phyloP scores from a whole-genome alignment of 2,888 invertebrate genomes.

The Cloeon dipterum region DNA sequence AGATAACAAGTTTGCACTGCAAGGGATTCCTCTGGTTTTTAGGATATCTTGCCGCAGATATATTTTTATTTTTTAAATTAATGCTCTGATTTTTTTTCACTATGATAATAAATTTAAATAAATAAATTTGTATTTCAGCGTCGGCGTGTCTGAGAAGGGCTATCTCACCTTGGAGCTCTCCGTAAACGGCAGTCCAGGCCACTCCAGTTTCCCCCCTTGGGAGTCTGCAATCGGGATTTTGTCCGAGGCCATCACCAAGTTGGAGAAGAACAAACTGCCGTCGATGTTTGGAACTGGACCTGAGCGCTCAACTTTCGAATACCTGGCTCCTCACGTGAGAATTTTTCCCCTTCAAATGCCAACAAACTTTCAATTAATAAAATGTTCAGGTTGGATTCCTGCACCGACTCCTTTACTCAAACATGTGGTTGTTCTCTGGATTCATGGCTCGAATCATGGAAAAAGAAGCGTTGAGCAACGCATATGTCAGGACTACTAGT shows the following conservation, averaged over 20 bases:
- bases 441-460: constrained; percentile 15
- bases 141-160: constrained; percentile 23
- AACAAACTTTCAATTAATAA: constrained; percentile 2
- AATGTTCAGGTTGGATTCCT: constrained; percentile 12
- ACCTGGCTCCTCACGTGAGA: constrained; percentile 10
- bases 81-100: too few relatives aligned
- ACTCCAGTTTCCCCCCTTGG: constrained; percentile 22
- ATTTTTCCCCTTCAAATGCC: neutral
- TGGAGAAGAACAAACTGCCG: constrained; percentile 20
- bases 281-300: constrained; percentile 14
- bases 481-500: constrained; percentile 23
- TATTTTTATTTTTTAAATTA: too few relatives aligned
- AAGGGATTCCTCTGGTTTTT: too few relatives aligned
- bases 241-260: constrained; percentile 18
- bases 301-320: constrained; percentile 9
- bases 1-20: too few relatives aligned
- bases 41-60: too few relatives aligned
- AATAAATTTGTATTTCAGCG: constrained; percentile 11
- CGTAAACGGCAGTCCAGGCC: constrained; percentile 18
- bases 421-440: constrained; percentile 23
- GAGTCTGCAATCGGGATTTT: constrained; percentile 21
- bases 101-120: too few relatives aligned
- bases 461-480: constrained; percentile 16
- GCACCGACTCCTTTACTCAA: constrained; percentile 16
- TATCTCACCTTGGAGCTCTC: constrained; percentile 16